Percentiles rank a stretch among this genome's conserved stretches.
phyloP scores from a whole-genome alignment of 2,797 vertebrate genomes.

The Acropternis orthonyx region DNA sequence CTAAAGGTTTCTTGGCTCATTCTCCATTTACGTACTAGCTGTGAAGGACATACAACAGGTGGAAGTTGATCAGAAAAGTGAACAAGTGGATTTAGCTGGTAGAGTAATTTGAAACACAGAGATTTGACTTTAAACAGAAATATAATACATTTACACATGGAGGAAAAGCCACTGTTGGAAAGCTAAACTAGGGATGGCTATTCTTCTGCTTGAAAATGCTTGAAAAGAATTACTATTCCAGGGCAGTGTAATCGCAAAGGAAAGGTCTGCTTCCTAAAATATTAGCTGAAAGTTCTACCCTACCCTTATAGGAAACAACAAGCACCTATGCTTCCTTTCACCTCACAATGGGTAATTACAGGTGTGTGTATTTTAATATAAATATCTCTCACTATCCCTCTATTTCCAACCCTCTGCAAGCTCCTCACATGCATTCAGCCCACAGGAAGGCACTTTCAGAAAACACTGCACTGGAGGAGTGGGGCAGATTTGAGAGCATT shows the following conservation, averaged over 20 bases:
- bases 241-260: neutral
- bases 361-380: neutral
- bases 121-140: neutral
- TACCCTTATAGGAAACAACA: neutral
- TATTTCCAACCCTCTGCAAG: neutral
- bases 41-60: neutral
- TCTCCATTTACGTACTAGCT: neutral
- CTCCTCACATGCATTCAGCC: neutral
- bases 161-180: neutral
- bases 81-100: neutral
- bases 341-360: neutral
- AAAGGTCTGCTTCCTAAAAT: neutral
- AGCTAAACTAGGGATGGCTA: neutral
- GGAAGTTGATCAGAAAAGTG: neutral
- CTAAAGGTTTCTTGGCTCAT: neutral
- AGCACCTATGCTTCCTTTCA: neutral
- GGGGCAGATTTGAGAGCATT: neutral
- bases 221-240: slow-evolving; percentile 2
- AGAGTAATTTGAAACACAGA: neutral
- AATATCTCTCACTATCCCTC: neutral
- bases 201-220: neutral
- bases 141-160: neutral
- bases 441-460: neutral
- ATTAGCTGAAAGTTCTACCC: neutral
- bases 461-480: neutral